Conservation (phyloP, 53 echinoderm and acorn worm species). For the Paracentrotus lividus region DNA sequence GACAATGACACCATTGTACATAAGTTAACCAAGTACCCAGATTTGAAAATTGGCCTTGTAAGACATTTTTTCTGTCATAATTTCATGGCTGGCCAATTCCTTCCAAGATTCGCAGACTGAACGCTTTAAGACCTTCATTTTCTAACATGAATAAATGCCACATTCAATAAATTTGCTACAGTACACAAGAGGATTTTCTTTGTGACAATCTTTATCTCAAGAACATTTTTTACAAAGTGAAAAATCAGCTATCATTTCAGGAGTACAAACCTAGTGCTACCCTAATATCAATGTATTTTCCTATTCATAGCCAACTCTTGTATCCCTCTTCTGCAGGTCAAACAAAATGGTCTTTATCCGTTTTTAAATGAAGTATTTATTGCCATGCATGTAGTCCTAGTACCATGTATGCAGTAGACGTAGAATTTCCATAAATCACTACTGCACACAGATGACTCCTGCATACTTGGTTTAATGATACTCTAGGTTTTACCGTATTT, state of each 20-base stretch:
- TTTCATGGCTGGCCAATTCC: constrained; percentile 42
- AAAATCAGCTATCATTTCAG: constrained; percentile 33
- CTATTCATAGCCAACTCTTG: constrained; percentile 33
- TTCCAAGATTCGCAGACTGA: constrained; percentile 36
- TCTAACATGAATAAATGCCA: constrained; percentile 38
- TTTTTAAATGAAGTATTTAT: constrained; percentile 35
- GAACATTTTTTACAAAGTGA: constrained; percentile 45
- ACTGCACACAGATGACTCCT: constrained; percentile 50
- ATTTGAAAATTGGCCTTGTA: constrained; percentile 12
- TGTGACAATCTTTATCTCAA: background rate
- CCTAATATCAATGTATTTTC: constrained; percentile 42
- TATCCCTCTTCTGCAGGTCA: constrained; percentile 20
- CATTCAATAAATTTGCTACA: constrained; percentile 22
- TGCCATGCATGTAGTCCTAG: constrained; percentile 38
- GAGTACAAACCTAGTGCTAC: constrained; percentile 44
- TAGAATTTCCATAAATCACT: constrained; percentile 50
- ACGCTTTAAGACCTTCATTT: constrained; percentile 39
- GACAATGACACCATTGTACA: constrained; percentile 29
- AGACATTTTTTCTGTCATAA: constrained; percentile 13
- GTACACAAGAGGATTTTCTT: constrained; percentile 25
- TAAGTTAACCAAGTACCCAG: background rate
- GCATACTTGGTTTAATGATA: constrained; percentile 47
- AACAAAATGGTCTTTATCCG: constrained; percentile 12
- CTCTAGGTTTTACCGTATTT: constrained; percentile 13
- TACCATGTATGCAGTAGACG: constrained; percentile 36